phyloP scores from a whole-genome alignment of 2,888 invertebrate genomes.

The Pantelozetes paolii region DNA sequence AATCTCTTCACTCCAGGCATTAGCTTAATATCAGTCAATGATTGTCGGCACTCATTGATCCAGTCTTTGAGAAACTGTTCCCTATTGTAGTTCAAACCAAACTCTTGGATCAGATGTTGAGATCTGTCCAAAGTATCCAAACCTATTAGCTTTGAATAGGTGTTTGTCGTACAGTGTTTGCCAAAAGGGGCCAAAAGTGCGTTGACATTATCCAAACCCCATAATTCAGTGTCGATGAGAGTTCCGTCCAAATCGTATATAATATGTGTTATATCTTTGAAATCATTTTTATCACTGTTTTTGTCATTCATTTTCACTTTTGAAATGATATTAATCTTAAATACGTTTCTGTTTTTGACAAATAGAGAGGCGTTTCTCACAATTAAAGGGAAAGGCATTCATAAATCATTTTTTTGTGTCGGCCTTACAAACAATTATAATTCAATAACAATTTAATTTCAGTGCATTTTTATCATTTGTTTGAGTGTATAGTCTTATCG shows the following conservation, averaged over 20 bases:
- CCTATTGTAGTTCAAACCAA: neutral
- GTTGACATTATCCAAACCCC: constrained; percentile 1
- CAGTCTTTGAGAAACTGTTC: neutral
- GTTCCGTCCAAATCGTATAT: constrained; percentile 18
- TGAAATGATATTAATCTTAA: too few relatives aligned
- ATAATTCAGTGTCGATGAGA: constrained; percentile 8
- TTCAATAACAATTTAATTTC: too few relatives aligned
- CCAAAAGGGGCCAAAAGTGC: neutral
- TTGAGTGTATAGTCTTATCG: too few relatives aligned
- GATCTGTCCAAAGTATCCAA: neutral
- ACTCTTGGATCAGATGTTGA: neutral
- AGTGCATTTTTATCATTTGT: too few relatives aligned
- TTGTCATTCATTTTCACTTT: too few relatives aligned
- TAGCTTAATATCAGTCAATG: neutral
- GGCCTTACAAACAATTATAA: too few relatives aligned
- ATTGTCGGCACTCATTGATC: neutral
- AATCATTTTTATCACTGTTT: neutral
- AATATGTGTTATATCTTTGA: neutral
- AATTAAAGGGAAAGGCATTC: too few relatives aligned
- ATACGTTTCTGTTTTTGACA: too few relatives aligned
- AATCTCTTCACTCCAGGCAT: constrained; percentile 11
- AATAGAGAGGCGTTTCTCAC: too few relatives aligned
- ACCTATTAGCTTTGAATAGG: neutral
- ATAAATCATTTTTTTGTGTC: too few relatives aligned
- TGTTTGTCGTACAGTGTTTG: neutral